Percentiles rank a stretch among this genome's conserved stretches.
Conservation (phyloP, 2,797 vertebrate genomes). For the Falco novaeseelandiae region DNA sequence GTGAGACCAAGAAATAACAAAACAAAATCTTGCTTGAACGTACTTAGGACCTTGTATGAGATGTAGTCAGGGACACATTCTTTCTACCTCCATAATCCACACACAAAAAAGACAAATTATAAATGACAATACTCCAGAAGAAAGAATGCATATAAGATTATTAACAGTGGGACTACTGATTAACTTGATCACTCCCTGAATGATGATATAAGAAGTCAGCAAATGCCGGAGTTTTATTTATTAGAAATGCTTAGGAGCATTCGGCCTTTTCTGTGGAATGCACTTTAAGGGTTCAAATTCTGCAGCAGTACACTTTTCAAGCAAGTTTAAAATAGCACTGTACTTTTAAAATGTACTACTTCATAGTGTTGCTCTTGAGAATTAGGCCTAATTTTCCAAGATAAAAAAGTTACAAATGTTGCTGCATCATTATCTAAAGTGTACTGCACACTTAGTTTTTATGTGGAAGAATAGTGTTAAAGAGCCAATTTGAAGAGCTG, state of each 20-base stretch:
- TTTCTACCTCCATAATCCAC: not conserved
- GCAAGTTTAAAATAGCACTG: conserved; percentile 1
- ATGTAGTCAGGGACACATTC: not conserved
- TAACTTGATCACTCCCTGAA: not conserved
- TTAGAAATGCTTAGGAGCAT: not conserved
- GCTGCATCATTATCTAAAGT: conserved; percentile 27
- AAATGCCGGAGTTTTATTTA: not conserved
- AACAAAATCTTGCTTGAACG: not conserved
- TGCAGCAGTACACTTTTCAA: not conserved
- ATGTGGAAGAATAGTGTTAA: not conserved
- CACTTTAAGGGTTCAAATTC: not conserved
- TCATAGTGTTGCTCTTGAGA: not conserved
- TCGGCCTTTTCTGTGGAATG: not conserved
- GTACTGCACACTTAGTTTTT: not conserved
- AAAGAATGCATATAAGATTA: not conserved
- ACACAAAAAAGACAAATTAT: not conserved
- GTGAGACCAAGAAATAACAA: not conserved
- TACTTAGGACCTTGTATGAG: not conserved
- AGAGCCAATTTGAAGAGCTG: not conserved
- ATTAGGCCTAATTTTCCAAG: conserved; percentile 30
- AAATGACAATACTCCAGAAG: not conserved
- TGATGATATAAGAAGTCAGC: not conserved
- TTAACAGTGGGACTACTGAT: not conserved
- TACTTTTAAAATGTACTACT: not conserved
- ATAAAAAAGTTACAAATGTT: conserved; percentile 17